Evolutionary conservation across 2,888 invertebrate species (phyloP).

Genomic region (Cryptocephalus moraei): DNA sequence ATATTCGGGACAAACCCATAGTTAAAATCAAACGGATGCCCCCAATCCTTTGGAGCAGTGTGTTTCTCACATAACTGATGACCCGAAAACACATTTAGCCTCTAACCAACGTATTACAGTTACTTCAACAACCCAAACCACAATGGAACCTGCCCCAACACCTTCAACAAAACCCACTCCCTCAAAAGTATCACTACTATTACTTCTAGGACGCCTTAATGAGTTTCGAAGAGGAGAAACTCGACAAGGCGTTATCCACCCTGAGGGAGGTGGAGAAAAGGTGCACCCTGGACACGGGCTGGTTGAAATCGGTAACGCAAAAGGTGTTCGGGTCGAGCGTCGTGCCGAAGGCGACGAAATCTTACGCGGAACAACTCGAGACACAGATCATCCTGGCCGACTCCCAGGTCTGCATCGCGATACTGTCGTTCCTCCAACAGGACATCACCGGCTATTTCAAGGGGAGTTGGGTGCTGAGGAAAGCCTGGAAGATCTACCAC

Average conservation of each 20-base stretch:
- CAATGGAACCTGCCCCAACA: no score
- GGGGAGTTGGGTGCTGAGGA: conserved; percentile 56
- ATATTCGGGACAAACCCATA: no score
- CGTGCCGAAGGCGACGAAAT: conserved; percentile 7
- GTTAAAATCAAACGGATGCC: no score
- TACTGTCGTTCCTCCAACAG: conserved; percentile 54
- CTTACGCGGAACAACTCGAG: conserved; percentile 44
- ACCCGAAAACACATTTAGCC: no score
- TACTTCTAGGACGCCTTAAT: conserved; percentile 55
- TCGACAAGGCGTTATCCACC: conserved; percentile 44
- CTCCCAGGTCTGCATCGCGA: conserved; percentile 52
- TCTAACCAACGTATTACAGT: no score
- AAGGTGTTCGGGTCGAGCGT: conserved; percentile 21
- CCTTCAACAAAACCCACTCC: no score
- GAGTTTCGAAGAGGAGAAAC: conserved; percentile 59
- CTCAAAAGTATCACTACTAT: no score
- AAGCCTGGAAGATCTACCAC: conserved; percentile 61
- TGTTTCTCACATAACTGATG: no score
- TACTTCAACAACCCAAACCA: no score
- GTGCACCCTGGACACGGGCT: conserved; percentile 43
- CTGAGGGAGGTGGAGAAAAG: conserved; percentile 51
- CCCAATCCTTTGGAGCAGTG: no score
- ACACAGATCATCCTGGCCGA: conserved; percentile 58
- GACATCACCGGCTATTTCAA: conserved; percentile 53
- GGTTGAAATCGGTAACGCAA: conserved; percentile 45